A percentile compares a stretch with the other conserved stretches of the same genome.
These are phyloP conservation scores for Calyptomena viridis DNA, from an alignment of 2,113 vertebrate genomes.

Conservation along the genomic window DNA sequence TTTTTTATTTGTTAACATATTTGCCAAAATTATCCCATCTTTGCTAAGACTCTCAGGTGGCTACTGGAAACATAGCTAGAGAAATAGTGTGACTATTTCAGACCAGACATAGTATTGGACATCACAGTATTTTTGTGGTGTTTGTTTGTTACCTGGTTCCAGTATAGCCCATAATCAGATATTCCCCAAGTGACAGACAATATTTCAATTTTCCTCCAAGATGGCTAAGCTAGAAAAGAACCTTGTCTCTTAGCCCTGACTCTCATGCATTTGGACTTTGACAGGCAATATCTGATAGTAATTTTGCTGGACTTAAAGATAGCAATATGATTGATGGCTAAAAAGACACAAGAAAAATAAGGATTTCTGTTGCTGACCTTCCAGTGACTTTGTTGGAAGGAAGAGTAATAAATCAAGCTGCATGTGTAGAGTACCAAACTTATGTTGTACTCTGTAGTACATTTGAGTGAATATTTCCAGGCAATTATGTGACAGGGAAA, in stretches of 20 bases:
- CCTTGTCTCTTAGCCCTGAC: neutral
- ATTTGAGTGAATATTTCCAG: neutral
- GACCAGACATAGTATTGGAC: neutral
- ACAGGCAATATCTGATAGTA: slow-evolving; percentile 9
- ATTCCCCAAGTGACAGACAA: neutral
- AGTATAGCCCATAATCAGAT: neutral
- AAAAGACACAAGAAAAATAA: slow-evolving; percentile 10
- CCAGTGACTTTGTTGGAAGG: neutral
- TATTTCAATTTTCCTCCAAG: neutral
- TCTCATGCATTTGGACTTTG: neutral
- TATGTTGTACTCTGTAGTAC: neutral
- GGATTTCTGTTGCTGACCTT: neutral
- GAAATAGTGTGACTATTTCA: neutral
- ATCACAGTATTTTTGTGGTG: neutral
- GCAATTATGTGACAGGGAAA: neutral
- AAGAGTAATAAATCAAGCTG: neutral
- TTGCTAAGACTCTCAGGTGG: neutral
- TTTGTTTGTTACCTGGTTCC: neutral
- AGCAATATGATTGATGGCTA: neutral
- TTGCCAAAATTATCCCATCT: neutral
- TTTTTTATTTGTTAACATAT: neutral
- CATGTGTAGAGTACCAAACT: neutral
- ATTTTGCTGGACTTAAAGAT: neutral
- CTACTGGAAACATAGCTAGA: neutral
- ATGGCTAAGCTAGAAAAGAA: neutral